Conservation (phyloP, 2,113 vertebrate genomes). For the Peromyscus californicus region DNA sequence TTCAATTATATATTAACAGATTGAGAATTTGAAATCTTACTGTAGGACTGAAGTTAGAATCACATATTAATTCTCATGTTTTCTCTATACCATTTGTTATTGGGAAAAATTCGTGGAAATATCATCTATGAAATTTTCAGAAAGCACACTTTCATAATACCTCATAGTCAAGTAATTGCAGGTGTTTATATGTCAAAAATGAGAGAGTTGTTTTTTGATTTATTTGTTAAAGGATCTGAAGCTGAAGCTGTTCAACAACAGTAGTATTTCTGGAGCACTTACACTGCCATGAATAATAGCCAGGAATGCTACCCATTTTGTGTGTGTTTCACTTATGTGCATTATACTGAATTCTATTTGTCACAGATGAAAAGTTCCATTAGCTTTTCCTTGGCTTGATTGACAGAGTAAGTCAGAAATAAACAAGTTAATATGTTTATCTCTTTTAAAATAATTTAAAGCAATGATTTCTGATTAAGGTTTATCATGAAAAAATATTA, state of each 20-base stretch:
- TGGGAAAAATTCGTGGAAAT: not conserved
- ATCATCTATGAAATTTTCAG: not conserved
- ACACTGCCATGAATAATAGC: not conserved
- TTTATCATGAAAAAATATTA: not conserved
- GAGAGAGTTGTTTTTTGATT: not conserved
- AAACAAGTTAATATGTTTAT: not conserved
- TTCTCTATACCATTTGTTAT: conserved; percentile 36
- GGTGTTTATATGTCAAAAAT: not conserved
- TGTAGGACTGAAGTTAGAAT: not conserved
- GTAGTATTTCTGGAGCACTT: not conserved
- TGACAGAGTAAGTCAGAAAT: not conserved
- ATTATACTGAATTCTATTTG: not conserved
- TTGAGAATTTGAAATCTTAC: not conserved
- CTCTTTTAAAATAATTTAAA: not conserved
- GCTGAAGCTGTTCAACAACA: not conserved
- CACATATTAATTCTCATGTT: conserved; percentile 43
- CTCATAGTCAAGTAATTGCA: not conserved
- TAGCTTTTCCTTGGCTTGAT: not conserved
- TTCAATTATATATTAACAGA: conserved; percentile 9
- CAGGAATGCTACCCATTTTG: not conserved
- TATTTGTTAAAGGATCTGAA: not conserved
- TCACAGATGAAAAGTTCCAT: not conserved
- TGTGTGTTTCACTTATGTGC: not conserved
- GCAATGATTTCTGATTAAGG: not conserved
- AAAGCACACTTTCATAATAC: not conserved